Base-by-base conservation (phyloP, 2,888 invertebrate genomes). In the Yponomeuta plumbellus region DNA sequence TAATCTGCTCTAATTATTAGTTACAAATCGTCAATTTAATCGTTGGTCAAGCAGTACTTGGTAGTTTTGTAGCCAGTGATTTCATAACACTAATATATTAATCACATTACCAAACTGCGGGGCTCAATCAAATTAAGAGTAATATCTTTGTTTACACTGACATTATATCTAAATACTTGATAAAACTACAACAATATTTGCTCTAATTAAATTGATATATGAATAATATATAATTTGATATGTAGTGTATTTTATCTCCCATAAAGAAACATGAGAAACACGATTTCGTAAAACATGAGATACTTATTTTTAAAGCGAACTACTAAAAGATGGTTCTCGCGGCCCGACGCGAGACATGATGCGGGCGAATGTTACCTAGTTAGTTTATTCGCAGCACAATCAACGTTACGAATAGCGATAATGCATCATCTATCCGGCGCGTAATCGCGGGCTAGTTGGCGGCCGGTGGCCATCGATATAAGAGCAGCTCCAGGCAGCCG, bases 391-490 rank as follows among this genome's bases (percentile, higher is more conserved):
- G 44, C 44, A 13, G 44, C 44, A 17, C 44, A 64, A 44, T 44
- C 44, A 26, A 39, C 71, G 73, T 79, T 81, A 78, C 79, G 77
- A 78, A 80, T 80, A 79, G 76, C 76, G 77, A 77, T 79, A 80
- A 77, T 78, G 75, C 73, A 72, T 79, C 76, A 76, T 66, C n/a
- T 39, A 57, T 73, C 73, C 68, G 69, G 67, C 62, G 68, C 70
- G 75, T 76, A 77, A 79, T 80, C 75, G 73, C 71, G 67, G 69
- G 57, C 34, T 65, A 34, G 11, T 65, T 23, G 26, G 57, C 65
- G 26, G 57, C 65, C 11, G 59, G 57, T 21, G 23, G 70, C 77
- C 79, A 81, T 84, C 81, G 82, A 64, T 64, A 81, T 84, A 83
- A 79, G 72, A 71, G 71, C 68, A 68, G 78, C 82, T 77, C 69